Evolutionary conservation across 2,797 vertebrate species (phyloP).

Genomic region (Astyanax mexicanus): DNA sequence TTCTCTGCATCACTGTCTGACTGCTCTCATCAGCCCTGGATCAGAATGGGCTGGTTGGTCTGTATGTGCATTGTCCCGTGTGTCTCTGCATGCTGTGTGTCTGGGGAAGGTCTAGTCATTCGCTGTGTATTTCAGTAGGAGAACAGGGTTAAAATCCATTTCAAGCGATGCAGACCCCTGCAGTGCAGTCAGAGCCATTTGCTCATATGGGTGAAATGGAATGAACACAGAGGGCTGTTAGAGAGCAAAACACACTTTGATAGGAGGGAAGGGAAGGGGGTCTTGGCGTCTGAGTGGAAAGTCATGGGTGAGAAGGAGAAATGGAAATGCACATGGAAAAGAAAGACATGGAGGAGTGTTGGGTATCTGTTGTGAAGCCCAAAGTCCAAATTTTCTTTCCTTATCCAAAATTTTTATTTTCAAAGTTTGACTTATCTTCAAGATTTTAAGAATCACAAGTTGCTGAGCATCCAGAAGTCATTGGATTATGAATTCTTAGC

Average conservation of each 20-base stretch:
- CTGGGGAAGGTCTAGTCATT: background rate
- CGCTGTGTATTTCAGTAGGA: background rate
- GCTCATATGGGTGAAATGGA: slow-evolving; percentile 34
- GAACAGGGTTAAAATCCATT: slow-evolving; percentile 25
- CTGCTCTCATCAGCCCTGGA: background rate
- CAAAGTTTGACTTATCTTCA: no score
- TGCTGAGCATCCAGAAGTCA: no score
- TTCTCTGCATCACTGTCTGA: background rate
- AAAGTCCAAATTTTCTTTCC: no score
- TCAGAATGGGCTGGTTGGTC: background rate
- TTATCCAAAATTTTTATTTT: no score
- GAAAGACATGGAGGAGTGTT: no score
- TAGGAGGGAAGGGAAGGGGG: background rate
- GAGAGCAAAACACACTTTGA: background rate
- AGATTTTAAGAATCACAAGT: no score
- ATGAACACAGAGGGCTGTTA: slow-evolving; percentile 4
- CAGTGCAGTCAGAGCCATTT: slow-evolving; percentile 27
- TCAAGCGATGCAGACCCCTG: slow-evolving; percentile 18
- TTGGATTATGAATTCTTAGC: no score
- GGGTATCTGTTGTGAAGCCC: no score
- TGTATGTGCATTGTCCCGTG: background rate
- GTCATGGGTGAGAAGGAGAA: background rate
- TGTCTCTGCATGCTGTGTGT: background rate
- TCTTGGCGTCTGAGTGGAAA: background rate
- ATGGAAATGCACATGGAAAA: no score